A percentile compares a stretch with the other conserved stretches of the same genome.
Conservation (phyloP, 2,113 vertebrate species). For the Phocoena sinus region DNA sequence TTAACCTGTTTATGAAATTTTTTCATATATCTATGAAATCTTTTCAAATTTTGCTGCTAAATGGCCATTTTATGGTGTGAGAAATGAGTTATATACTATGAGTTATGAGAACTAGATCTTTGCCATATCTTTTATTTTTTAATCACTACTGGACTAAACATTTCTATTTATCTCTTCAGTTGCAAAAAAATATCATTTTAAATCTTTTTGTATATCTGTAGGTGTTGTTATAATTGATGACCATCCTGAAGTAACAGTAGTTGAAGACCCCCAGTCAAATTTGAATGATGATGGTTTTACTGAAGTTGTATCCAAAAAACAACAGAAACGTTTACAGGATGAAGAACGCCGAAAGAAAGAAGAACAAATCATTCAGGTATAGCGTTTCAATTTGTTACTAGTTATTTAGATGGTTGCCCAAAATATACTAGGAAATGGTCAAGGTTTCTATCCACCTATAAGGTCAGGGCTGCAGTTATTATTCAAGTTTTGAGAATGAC, state of each 20-base stretch:
- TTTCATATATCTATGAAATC: background rate
- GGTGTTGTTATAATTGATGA: slow-evolving; percentile 99
- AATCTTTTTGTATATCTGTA: slow-evolving; percentile 69
- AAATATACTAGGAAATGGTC: background rate
- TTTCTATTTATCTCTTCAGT: background rate
- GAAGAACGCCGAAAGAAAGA: slow-evolving; percentile 98
- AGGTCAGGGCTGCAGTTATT: background rate
- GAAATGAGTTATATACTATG: background rate
- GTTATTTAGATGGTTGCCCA: background rate
- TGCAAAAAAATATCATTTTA: background rate
- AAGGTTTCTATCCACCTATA: background rate
- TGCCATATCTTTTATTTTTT: background rate
- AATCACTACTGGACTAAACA: background rate
- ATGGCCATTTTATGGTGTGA: background rate
- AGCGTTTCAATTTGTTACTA: background rate
- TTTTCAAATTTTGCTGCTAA: background rate
- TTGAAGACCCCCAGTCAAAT: slow-evolving; percentile 95
- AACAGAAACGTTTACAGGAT: slow-evolving; percentile 97
- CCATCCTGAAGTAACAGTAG: slow-evolving; percentile 98
- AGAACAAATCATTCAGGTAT: slow-evolving; percentile 94
- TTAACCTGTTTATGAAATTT: background rate
- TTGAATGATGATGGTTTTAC: slow-evolving; percentile 97
- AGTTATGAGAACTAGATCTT: background rate
- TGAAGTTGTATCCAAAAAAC: slow-evolving; percentile 98
- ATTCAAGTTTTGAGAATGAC: background rate